phyloP scores from a whole-genome alignment of 2,113 vertebrate genomes.

The Pachypanchax playfairii region DNA sequence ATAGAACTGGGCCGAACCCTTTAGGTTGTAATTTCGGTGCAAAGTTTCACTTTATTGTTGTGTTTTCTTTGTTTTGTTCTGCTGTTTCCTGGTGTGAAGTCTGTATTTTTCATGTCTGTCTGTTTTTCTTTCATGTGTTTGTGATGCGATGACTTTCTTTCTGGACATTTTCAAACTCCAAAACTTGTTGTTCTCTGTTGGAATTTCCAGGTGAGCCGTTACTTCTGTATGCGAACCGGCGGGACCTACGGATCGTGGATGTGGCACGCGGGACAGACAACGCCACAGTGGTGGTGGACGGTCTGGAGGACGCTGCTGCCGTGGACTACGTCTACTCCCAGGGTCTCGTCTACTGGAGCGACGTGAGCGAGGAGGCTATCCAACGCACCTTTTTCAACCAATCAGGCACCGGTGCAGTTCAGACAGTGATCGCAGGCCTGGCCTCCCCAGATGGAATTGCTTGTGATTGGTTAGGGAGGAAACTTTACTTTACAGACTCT shows the following conservation, averaged over 20 bases:
- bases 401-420: constrained; percentile 77
- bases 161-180: no score
- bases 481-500: constrained; percentile 98
- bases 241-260: constrained; percentile 92
- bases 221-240: constrained; percentile 94
- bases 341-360: constrained; percentile 96
- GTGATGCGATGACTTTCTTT: no score
- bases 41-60: no score
- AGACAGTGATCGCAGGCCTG: constrained; percentile 89
- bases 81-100: no score
- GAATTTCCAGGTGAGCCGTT: constrained; percentile 85
- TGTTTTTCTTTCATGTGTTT: no score
- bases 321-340: constrained; percentile 91
- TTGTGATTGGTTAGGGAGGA: constrained; percentile 95
- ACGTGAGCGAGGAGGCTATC: constrained; percentile 97
- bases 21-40: no score
- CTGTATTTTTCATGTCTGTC: no score
- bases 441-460: constrained; percentile 95
- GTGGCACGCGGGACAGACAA: constrained; percentile 87
- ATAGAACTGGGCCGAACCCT: no score
- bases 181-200: neutral
- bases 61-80: no score
- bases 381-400: constrained; percentile 89
- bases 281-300: constrained; percentile 90
- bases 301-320: constrained; percentile 94